Percentiles rank a stretch among this genome's conserved stretches.
Evolutionary conservation across 2,888 invertebrate genomes (phyloP).

Genomic region (Caenorhabditis japonica): DNA sequence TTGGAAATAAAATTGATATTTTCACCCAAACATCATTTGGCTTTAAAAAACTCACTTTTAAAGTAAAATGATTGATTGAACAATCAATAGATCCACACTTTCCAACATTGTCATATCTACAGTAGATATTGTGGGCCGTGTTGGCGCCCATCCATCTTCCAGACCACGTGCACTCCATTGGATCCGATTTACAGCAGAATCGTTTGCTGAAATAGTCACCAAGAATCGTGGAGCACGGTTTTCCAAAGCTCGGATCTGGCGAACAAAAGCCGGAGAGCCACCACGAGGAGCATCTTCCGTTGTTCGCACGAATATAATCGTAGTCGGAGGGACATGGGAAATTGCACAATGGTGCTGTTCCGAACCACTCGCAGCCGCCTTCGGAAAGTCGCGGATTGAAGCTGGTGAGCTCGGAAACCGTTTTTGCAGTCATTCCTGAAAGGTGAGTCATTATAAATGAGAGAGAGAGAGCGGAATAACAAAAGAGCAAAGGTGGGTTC

Average conservation of each 20-base stretch:
- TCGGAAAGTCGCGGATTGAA: constrained; percentile 62
- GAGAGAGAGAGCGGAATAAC: no score
- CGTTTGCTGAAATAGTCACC: constrained; percentile 71
- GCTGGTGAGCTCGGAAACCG: constrained; percentile 68
- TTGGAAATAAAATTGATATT: no score
- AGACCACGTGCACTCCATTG: constrained; percentile 72
- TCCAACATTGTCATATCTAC: constrained; percentile 69
- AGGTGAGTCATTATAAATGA: constrained; percentile 1
- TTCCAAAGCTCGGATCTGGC: constrained; percentile 73
- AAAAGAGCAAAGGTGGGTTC: not conserved
- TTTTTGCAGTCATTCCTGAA: constrained; percentile 72
- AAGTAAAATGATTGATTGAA: constrained; percentile 68
- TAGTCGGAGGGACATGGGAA: constrained; percentile 73
- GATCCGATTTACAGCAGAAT: constrained; percentile 75
- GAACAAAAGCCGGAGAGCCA: constrained; percentile 70
- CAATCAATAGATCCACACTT: constrained; percentile 69
- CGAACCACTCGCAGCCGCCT: constrained; percentile 73
- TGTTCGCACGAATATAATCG: constrained; percentile 70
- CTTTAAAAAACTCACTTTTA: no score
- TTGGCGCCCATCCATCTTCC: constrained; percentile 76
- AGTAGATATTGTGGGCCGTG: constrained; percentile 73
- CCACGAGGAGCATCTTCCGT: constrained; percentile 70
- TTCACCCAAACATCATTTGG: no score
- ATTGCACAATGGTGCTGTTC: constrained; percentile 74
- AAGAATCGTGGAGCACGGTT: constrained; percentile 72